These are phyloP conservation scores for Hydrophis major DNA, from an alignment of 2,797 vertebrate genomes.

Conservation along the genomic window DNA sequence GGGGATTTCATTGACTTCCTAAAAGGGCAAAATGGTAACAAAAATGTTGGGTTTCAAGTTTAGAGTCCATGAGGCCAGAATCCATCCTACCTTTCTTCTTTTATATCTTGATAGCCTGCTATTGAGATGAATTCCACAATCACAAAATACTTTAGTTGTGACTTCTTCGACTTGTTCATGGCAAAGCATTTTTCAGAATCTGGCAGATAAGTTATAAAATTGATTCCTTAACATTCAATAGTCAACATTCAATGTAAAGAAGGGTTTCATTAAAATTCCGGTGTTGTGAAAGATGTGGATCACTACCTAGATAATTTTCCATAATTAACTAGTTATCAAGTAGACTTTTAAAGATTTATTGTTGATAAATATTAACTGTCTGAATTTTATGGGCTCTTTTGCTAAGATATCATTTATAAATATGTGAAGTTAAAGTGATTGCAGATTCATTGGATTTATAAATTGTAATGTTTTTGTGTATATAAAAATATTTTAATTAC, in stretches of 20 bases:
- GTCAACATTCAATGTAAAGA: not conserved
- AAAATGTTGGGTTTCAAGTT: not conserved
- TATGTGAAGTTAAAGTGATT: not conserved
- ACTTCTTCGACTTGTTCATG: not conserved
- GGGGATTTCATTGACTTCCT: not conserved
- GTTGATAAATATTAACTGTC: not conserved
- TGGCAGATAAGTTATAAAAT: not conserved
- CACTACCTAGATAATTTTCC: not conserved
- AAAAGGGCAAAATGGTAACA: not conserved
- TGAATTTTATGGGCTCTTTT: not conserved
- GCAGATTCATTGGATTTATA: not conserved
- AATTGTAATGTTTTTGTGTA: not conserved
- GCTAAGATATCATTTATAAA: not conserved
- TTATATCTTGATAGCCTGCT: not conserved
- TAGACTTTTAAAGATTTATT: not conserved
- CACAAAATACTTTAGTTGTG: not conserved
- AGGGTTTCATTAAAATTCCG: not conserved
- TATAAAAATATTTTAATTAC: not conserved
- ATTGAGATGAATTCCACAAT: not conserved
- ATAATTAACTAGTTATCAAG: not conserved
- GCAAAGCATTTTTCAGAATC: not conserved
- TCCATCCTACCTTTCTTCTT: not conserved
- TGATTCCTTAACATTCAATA: not conserved
- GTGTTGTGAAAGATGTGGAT: not conserved
- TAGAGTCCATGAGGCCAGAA: not conserved